A percentile compares a stretch with the other conserved stretches of the same genome.
These are phyloP conservation scores for Oryctes rhinoceros DNA, from an alignment of 1,140 invertebrate genomes.

Conservation along the genomic window DNA sequence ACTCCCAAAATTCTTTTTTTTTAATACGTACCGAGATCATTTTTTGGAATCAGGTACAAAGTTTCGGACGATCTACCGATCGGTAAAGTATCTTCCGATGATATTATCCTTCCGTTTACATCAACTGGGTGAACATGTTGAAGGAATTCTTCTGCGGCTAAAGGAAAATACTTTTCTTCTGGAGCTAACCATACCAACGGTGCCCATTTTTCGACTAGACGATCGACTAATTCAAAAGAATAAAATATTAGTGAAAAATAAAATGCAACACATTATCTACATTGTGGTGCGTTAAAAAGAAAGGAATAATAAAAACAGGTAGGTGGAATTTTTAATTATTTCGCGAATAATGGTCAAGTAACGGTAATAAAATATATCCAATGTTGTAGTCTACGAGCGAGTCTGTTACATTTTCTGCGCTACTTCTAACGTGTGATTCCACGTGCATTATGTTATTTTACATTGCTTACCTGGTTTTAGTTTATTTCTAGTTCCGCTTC, in stretches of 20 bases:
- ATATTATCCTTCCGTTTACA: constrained; percentile 40
- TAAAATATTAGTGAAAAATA: not conserved
- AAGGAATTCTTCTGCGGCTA: constrained; percentile 69
- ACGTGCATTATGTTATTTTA: not conserved
- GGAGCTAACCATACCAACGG: constrained; percentile 72
- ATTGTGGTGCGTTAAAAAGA: not conserved
- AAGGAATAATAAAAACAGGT: not conserved
- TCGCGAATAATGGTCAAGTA: not conserved
- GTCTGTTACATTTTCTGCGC: not conserved
- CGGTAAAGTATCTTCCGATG: constrained; percentile 47
- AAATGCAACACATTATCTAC: no score
- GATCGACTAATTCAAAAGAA: constrained; percentile 58
- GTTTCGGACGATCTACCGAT: constrained; percentile 59
- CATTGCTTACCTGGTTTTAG: not conserved
- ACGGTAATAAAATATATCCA: not conserved
- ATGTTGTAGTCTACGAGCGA: not conserved
- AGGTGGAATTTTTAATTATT: not conserved
- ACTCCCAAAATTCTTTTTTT: not conserved
- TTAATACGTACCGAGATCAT: constrained; percentile 60
- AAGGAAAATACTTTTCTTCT: constrained; percentile 69
- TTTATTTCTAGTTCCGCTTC: not conserved
- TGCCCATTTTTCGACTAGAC: constrained; percentile 67
- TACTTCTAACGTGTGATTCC: not conserved
- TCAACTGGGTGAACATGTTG: constrained; percentile 62
- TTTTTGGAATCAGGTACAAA: constrained; percentile 66